Conservation (phyloP, 1,140 invertebrate species). For the Metaphire vulgaris region DNA sequence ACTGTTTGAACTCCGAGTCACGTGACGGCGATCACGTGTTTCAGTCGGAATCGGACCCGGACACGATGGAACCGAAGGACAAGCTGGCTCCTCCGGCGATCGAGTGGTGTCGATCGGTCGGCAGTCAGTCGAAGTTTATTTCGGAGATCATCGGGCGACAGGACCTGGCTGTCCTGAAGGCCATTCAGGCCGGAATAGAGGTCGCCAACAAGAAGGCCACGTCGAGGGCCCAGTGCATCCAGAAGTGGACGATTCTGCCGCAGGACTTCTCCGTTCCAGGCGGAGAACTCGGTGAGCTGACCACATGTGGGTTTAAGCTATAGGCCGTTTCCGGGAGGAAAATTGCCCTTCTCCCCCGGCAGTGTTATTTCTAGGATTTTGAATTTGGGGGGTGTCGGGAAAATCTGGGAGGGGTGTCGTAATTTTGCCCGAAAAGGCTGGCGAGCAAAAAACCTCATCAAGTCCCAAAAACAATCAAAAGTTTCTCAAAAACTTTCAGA, state of each 20-base stretch:
- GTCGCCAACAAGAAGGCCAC: conserved; percentile 67
- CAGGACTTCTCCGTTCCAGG: conserved; percentile 74
- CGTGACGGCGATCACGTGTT: too few species aligned
- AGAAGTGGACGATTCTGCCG: conserved; percentile 75
- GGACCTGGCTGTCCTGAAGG: conserved; percentile 36
- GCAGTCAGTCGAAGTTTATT: conserved; percentile 62
- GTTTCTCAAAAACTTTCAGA: too few species aligned
- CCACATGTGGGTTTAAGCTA: not conserved
- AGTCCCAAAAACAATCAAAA: not conserved
- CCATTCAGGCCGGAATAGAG: conserved; percentile 58
- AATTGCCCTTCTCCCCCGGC: not conserved
- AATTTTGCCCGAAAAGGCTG: not conserved
- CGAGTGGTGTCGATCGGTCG: conserved; percentile 66
- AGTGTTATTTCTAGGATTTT: not conserved
- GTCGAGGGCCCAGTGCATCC: conserved; percentile 77
- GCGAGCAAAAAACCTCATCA: not conserved
- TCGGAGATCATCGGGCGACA: conserved; percentile 34
- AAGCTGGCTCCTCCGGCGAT: conserved; percentile 60
- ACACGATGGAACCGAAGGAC: conserved; percentile 65
- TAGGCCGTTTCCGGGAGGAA: too few species aligned
- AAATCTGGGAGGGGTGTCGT: not conserved
- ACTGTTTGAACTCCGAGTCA: too few species aligned
- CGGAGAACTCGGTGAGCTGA: conserved; percentile 65
- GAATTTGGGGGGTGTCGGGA: not conserved
- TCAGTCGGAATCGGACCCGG: conserved; percentile 64